Base-by-base conservation (phyloP, 1,140 invertebrate genomes). In the Magallana gigas region DNA sequence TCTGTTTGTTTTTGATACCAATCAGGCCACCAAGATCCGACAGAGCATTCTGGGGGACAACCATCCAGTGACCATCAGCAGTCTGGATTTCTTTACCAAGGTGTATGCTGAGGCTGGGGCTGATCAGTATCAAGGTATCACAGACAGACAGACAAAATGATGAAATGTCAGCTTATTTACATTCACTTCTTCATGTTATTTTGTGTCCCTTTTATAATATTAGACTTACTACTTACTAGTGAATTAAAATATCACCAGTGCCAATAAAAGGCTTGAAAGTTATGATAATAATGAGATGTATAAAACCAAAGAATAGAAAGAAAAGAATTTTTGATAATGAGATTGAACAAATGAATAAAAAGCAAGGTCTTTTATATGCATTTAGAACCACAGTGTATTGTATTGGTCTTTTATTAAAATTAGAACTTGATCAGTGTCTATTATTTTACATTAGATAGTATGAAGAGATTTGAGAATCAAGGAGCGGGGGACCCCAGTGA, bases 31-130 rank as follows among this genome's bases (percentile, higher is more conserved):
- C 81, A 93, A 94, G 87, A 68, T 94, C 81, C 82, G 92, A 85
- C 93, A 94, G 85, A 86, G 92, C 58, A 83, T 93, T 1, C 92
- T 91, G 87, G 94, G 94, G 9, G 90, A 93, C 18, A 87, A 91
- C 57, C 91, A 94, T 87, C 91, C 90, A 9, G 88, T 92, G 7
- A 93, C 93, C 16, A 85, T 90, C 87, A 88, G 91, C 57, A 93
- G 91, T 87, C 83, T 94, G 14, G 93, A 93, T 85, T 92, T 91
- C 68, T 94, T 94, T 91, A 91, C 94, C 48, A 83, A 91, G n/a
- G 85, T 94, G 2, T 94, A 94, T 91, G 93, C 92, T 68, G 92
- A 94, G 81, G 93, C 93, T 83, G 93, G 93, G 57, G 92, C 92
- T 85, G 91, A 93, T 36, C 93, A 94, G 76, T 94, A 94, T 85